Evolutionary conservation across 1,140 invertebrate genomes (phyloP), one percentile per base, ranked within the genome.

Genomic region (Agraylea sexmaculata): DNA sequence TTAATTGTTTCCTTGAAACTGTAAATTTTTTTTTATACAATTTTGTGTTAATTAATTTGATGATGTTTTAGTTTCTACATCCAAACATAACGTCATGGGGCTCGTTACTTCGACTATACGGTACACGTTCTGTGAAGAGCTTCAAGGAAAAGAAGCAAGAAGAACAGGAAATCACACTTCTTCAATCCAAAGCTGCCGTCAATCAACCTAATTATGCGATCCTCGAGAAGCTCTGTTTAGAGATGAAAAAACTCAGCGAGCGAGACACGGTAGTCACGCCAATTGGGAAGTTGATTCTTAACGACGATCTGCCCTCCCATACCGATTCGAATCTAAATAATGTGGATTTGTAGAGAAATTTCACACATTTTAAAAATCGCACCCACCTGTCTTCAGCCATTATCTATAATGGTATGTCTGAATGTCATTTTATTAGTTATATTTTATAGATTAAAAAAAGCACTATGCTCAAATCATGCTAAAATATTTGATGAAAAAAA

Each of bases 31-130:
- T 25, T 25, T n/a, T 25, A 27, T 22, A 34, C 18, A 11, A 18
- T 19, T 38, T 32, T 33, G 20, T 30, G 2, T 30, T 39, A 15
- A 11, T 37, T 22, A 22, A 21, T 25, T 37, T 37, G 23, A 13
- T 37, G 12, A 13, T 30, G 38, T 53, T 57, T 8, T 43, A 82
- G 75, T 72, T 74, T 21, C 62, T 94, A 18, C 91, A 95, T 69
- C 89, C 91, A 1, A 87, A 96, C 56, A 86, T 96, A 25, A 77
- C 74, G 8, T 90, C 82, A n/a, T 96, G 92, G 89, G 92, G 92
- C 25, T 92, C 90, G 0, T 68, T 98, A 18, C 60, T 98, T 5
- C 72, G 90, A 7, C 69, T 98, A 15, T 98, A 98, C 62, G 91
- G 91, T 28, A 91, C 87, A 49, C 75, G 83, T 18, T 92, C 89